A percentile compares a stretch with the other conserved stretches of the same genome.
These are phyloP conservation scores for Harpagifer antarcticus DNA, from an alignment of 2,797 vertebrate genomes.

Conservation along the genomic window DNA sequence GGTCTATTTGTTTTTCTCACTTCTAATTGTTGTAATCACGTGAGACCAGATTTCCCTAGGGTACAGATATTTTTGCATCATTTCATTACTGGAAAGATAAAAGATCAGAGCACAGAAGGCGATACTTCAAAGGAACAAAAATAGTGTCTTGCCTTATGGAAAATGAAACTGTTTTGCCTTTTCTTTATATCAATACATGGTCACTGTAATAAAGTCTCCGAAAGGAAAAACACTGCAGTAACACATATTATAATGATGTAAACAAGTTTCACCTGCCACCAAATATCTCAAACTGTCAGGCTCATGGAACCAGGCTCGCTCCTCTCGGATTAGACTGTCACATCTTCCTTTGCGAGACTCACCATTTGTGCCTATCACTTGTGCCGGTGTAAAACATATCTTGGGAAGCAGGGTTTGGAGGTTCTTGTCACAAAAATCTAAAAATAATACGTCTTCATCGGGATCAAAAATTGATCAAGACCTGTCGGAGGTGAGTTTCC, in stretches of 20 bases:
- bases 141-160: constrained; percentile 11
- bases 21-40: constrained; percentile 72
- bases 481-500: constrained; percentile 39
- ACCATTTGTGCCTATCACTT: constrained; percentile 44
- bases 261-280: constrained; percentile 62
- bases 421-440: constrained; percentile 57
- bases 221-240: constrained; percentile 21
- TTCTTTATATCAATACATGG: constrained; percentile 43
- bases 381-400: constrained; percentile 60
- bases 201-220: constrained; percentile 31
- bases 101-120: not conserved
- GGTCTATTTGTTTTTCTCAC: constrained; percentile 72
- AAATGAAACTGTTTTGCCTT: constrained; percentile 43
- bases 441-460: constrained; percentile 68
- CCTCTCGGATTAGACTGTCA: constrained; percentile 75
- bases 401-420: constrained; percentile 45
- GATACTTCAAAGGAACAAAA: constrained; percentile 16
- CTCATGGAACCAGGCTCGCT: constrained; percentile 53
- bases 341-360: constrained; percentile 63
- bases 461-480: constrained; percentile 61
- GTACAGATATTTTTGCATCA: constrained; percentile 39
- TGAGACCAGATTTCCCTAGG: constrained; percentile 67
- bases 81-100: constrained; percentile 46
- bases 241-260: constrained; percentile 52
- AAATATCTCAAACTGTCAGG: constrained; percentile 57